A percentile compares a stretch with the other conserved stretches of the same genome.
These are phyloP conservation scores for Parelbella ahira DNA, from an alignment of 2,888 invertebrate genomes.

Conservation along the genomic window DNA sequence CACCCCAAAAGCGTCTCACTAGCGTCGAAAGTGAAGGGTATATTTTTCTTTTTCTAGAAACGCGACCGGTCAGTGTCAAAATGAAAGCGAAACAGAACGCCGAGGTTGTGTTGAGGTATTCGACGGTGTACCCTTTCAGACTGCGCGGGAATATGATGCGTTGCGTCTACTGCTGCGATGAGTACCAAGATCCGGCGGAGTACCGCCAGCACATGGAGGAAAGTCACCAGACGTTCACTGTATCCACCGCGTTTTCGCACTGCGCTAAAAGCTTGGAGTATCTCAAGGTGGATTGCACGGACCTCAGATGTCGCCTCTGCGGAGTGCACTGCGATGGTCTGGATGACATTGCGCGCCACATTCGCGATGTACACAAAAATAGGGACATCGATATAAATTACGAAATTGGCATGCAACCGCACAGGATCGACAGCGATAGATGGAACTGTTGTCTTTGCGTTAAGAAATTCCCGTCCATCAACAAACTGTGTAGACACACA, in stretches of 20 bases:
- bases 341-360: conserved; percentile 48
- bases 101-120: conserved; percentile 60
- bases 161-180: conserved; percentile 68
- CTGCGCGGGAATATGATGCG: conserved; percentile 51
- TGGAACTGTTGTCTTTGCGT: conserved; percentile 55
- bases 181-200: conserved; percentile 48
- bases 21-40: conserved; percentile 20
- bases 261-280: conserved; percentile 48
- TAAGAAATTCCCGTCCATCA: conserved; percentile 50
- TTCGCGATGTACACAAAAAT: conserved; percentile 44
- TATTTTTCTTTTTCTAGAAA: conserved; percentile 52
- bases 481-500: conserved; percentile 58
- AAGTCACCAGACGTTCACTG: conserved; percentile 46
- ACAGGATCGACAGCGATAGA: conserved; percentile 50
- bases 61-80: conserved; percentile 40
- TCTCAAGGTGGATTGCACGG: conserved; percentile 60
- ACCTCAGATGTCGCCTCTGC: conserved; percentile 57
- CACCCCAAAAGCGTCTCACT: not conserved
- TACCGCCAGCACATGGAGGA: conserved; percentile 55
- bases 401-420: conserved; percentile 60
- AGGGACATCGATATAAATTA: conserved; percentile 44
- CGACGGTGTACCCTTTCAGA: conserved; percentile 67
- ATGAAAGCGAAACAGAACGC: conserved; percentile 61
- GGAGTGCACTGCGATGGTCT: conserved; percentile 41
- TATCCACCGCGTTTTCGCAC: conserved; percentile 61